phyloP scores from a whole-genome alignment of 2,888 invertebrate species.

The Morinoia aosen region DNA sequence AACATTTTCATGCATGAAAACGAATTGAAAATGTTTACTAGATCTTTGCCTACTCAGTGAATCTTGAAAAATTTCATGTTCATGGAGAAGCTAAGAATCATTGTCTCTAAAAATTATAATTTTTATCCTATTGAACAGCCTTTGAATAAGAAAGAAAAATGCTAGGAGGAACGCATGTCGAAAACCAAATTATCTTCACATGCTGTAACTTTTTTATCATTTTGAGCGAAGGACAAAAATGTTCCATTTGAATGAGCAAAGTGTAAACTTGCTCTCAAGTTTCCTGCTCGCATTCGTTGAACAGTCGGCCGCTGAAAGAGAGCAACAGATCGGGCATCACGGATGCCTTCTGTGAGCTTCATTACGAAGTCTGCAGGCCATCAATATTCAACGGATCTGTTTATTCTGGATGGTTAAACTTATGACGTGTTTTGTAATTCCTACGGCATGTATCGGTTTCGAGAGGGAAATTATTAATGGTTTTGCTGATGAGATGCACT shows the following conservation, averaged over 20 bases:
- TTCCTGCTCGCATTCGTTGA: not conserved
- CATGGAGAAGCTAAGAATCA: too few relatives aligned
- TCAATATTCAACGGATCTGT: constrained; percentile 47
- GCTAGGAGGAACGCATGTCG: too few relatives aligned
- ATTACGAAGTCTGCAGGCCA: constrained; percentile 1
- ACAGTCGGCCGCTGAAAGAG: not conserved
- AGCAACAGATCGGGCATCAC: not conserved
- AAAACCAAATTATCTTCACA: too few relatives aligned
- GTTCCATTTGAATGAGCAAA: not conserved
- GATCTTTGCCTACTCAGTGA: too few relatives aligned
- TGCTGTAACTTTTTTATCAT: not conserved
- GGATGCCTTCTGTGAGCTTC: constrained; percentile 27
- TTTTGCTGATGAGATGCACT: constrained; percentile 38
- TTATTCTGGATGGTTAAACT: constrained; percentile 48
- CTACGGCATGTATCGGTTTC: constrained; percentile 48
- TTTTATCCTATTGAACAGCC: too few relatives aligned
- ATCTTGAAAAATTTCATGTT: too few relatives aligned
- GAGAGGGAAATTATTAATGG: constrained; percentile 43
- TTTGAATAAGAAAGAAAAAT: too few relatives aligned
- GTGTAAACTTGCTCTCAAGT: not conserved
- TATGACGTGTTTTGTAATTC: constrained; percentile 51
- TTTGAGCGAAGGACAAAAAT: not conserved
- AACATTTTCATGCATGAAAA: too few relatives aligned
- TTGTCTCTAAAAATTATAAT: too few relatives aligned
- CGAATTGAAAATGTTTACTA: too few relatives aligned